Evolutionary conservation across 2,888 invertebrate species (phyloP), one percentile per base, ranked within the genome.

Genomic region (Mesorhabditis sp.): DNA sequence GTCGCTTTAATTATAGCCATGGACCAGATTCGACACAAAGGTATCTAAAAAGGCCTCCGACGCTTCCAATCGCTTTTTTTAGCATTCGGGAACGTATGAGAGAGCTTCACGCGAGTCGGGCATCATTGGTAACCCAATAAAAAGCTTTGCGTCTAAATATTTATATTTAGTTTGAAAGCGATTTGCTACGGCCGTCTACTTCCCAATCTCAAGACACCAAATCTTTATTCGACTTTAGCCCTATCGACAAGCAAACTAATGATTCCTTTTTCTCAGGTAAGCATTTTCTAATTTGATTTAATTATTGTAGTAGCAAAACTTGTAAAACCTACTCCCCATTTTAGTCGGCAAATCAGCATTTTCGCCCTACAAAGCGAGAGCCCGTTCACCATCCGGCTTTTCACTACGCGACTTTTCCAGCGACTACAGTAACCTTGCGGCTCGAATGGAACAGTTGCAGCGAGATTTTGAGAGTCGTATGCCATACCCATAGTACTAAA

Each of bases 1-100:
- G 72, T 41, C 68, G 67, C 50, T 78, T 75, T 68, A 78, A 78
- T 65, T 73, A 75, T 50, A 50, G n/a, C n/a, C 58, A 50, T 50
- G 58, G 58, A 13, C n/a, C 58, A 13, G 58, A 50, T 28, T 28
- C 28, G 58, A 10, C n/a, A 13, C 58, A 50, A 50, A 50, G 58
- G 58, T 50, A 50, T 28, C 28, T 2, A 28, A 28, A 28, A 28
- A 28, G 28, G 28, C 28, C 28, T 28, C 28, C 28, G 28, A 28
- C 28, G 28, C 28, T 28, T 28, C 28, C 7, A 50, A 50, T 50
- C 58, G 7, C n/a, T 50, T 50, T 50, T 50, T 50, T 50, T 50
- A 50, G 58, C n/a, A 13, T 50, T 13, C 58, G 58, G n/a, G 58
- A 50, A 50, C 58, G 58, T 13, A 50, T 50, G 58, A 50, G 58